phyloP scores from a whole-genome alignment of 2,113 vertebrate species.

The Vireo altiloquus region DNA sequence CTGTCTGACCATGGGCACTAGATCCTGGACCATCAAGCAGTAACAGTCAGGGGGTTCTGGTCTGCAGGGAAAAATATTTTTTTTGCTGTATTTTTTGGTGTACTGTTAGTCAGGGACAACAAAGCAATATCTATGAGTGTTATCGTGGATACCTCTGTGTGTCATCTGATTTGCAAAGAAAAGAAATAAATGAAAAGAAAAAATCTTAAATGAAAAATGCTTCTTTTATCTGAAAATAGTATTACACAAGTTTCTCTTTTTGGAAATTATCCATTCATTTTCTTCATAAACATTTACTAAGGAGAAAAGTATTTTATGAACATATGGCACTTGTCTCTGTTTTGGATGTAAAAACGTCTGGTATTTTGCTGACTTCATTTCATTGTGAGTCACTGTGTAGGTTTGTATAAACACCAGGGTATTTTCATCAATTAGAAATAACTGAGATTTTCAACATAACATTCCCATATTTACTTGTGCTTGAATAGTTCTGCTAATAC shows the following conservation, averaged over 20 bases:
- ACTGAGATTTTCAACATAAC: constrained; percentile 70
- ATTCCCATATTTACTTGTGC: constrained; percentile 46
- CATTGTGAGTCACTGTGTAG: constrained; percentile 75
- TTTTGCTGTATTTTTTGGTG: neutral
- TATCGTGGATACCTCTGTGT: neutral
- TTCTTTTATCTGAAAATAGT: constrained; percentile 59
- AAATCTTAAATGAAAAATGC: constrained; percentile 18
- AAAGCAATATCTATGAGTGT: neutral
- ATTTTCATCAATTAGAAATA: constrained; percentile 81
- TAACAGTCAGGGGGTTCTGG: neutral
- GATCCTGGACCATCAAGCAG: neutral
- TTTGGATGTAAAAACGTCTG: constrained; percentile 81
- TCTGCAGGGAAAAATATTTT: neutral
- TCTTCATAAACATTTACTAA: constrained; percentile 78
- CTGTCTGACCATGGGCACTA: neutral
- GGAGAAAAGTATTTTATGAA: constrained; percentile 78
- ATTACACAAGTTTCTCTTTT: constrained; percentile 60
- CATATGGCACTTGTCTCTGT: constrained; percentile 80
- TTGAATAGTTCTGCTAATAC: constrained; percentile 25
- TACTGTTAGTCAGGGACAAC: neutral
- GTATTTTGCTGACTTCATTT: constrained; percentile 79
- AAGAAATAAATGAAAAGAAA: constrained; percentile 36
- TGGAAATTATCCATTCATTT: constrained; percentile 63
- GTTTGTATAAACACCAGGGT: constrained; percentile 76
- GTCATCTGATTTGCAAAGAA: neutral